These are phyloP conservation scores for Hydrotaea cyrtoneurina DNA, from an alignment of 2,888 invertebrate species.

Conservation along the genomic window DNA sequence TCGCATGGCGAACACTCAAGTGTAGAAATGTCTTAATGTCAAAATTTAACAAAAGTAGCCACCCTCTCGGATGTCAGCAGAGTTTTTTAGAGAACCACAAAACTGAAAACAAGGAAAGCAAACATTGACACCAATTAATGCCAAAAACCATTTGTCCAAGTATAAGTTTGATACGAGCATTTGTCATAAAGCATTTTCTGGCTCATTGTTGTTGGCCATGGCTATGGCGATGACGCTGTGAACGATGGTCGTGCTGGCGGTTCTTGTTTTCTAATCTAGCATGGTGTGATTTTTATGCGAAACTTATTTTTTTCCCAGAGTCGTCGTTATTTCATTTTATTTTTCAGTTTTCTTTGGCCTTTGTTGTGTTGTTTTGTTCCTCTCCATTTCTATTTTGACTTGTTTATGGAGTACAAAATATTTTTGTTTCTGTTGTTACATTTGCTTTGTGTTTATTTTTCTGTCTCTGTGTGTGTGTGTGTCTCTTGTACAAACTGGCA, in stretches of 20 bases:
- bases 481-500: background rate
- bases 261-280: slow-evolving; percentile 50
- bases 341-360: background rate
- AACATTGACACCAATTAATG: slow-evolving; percentile 35
- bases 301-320: slow-evolving; percentile 49
- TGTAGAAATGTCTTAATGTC: background rate
- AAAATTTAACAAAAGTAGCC: background rate
- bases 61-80: background rate
- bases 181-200: slow-evolving; percentile 33
- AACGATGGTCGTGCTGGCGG: background rate
- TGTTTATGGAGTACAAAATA: slow-evolving; percentile 51
- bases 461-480: background rate
- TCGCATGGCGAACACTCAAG: background rate
- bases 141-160: slow-evolving; percentile 34
- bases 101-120: slow-evolving; percentile 25
- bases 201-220: background rate
- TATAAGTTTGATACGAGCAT: slow-evolving; percentile 36
- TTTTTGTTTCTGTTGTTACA: slow-evolving; percentile 52
- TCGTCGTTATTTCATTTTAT: background rate
- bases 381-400: slow-evolving; percentile 38
- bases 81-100: background rate
- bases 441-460: background rate
- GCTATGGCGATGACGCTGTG: background rate
- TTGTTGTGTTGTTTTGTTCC: slow-evolving; percentile 5
- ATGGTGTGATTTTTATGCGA: slow-evolving; percentile 59